Evolutionary conservation across 2,888 invertebrate species (phyloP).

Genomic region (Lithodes maja): DNA sequence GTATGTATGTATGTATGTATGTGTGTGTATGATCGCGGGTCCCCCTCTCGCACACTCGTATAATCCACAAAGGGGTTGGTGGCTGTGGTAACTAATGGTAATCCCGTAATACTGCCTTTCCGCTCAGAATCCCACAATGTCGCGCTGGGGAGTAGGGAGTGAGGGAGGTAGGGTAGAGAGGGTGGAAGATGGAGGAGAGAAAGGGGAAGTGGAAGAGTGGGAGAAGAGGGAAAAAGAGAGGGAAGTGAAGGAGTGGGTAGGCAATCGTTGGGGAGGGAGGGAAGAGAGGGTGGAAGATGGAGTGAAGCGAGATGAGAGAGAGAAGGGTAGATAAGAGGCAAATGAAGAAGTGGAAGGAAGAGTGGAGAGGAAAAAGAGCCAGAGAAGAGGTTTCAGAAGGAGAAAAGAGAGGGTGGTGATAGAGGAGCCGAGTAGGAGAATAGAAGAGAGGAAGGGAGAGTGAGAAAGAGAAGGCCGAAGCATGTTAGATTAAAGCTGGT

Average conservation of each 20-base stretch:
- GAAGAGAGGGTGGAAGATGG: not conserved
- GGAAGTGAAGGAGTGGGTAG: not conserved
- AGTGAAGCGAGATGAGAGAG: not conserved
- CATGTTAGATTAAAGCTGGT: too few species aligned
- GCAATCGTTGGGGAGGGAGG: not conserved
- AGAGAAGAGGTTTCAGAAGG: not conserved
- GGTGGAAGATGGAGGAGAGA: not conserved
- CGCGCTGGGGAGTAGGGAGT: slow-evolving; percentile 7
- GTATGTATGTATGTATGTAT: slow-evolving; percentile 15
- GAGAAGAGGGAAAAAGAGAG: not conserved
- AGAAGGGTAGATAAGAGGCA: not conserved
- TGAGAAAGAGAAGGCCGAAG: not conserved
- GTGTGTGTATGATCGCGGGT: not conserved
- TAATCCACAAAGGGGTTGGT: slow-evolving; percentile 47
- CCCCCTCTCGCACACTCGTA: too few species aligned
- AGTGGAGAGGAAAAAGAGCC: not conserved
- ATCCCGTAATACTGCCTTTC: slow-evolving; percentile 34
- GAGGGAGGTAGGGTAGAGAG: not conserved
- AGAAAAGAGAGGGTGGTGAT: not conserved
- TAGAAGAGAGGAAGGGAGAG: not conserved
- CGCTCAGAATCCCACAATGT: slow-evolving; percentile 26
- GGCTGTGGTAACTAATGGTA: slow-evolving; percentile 48
- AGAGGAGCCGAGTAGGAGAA: not conserved
- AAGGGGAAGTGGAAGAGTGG: not conserved
- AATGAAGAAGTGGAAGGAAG: not conserved